phyloP scores from a whole-genome alignment of 2,888 invertebrate genomes.

The Slavum lentiscoides region DNA sequence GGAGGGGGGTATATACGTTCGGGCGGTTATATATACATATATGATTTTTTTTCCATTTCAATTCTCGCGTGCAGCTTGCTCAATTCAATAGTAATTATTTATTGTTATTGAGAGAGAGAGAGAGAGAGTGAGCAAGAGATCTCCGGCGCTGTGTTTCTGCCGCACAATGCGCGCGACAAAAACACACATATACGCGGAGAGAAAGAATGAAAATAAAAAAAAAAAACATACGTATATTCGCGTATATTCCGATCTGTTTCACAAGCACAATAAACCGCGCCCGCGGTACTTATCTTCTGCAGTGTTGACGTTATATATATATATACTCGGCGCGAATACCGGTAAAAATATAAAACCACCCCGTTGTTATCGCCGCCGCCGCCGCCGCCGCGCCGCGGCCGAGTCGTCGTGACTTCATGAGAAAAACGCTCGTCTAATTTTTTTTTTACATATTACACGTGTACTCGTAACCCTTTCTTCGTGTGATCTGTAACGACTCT shows the following conservation, averaged over 20 bases:
- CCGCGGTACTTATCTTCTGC: conserved; percentile 45
- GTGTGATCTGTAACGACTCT: conserved; percentile 18
- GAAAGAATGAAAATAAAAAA: too few species aligned
- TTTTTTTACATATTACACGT: not conserved
- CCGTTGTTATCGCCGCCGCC: not conserved
- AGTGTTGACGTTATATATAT: conserved; percentile 42
- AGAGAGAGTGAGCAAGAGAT: not conserved
- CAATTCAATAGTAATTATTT: conserved; percentile 52
- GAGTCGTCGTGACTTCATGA: conserved; percentile 27
- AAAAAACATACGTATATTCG: conserved; percentile 12
- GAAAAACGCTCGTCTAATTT: conserved; percentile 26
- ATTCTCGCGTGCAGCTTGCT: conserved; percentile 30
- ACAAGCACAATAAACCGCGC: conserved; percentile 50
- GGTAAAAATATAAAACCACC: not conserved
- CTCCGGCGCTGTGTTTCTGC: conserved; percentile 40
- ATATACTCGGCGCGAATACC: not conserved
- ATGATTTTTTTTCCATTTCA: too few species aligned
- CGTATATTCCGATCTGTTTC: conserved; percentile 54
- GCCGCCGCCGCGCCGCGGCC: not conserved
- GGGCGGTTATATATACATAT: too few species aligned
- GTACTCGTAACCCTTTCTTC: conserved; percentile 8
- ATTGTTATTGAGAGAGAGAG: conserved; percentile 32
- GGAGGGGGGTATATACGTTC: too few species aligned
- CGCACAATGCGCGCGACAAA: conserved; percentile 28
- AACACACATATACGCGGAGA: too few species aligned